Conservation (phyloP, 1,140 invertebrate genomes). For the Archegozetes longisetosus region DNA sequence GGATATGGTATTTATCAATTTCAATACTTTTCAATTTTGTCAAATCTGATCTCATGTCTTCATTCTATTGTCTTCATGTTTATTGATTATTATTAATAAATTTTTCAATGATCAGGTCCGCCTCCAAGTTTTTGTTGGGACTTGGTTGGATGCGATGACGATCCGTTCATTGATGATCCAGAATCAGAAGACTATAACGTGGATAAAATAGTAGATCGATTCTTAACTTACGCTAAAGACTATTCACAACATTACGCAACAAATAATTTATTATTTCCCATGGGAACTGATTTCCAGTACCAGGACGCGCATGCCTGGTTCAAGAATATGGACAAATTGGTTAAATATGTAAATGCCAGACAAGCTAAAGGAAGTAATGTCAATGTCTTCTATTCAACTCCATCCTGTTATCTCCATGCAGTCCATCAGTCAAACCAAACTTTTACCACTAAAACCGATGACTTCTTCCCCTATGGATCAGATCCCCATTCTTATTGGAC, state of each 20-base stretch:
- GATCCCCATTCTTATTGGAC: constrained; percentile 46
- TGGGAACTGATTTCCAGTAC: constrained; percentile 17
- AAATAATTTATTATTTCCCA: constrained; percentile 14
- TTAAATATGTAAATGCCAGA: constrained; percentile 39
- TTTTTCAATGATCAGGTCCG: background rate
- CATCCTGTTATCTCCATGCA: constrained; percentile 51
- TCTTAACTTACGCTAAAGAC: background rate
- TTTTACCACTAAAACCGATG: constrained; percentile 42
- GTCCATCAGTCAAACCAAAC: constrained; percentile 36
- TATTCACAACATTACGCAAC: constrained; percentile 3
- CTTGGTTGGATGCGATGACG: constrained; percentile 3
- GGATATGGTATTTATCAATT: constrained; percentile 29
- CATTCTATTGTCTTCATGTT: too few species aligned
- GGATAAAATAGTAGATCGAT: constrained; percentile 3
- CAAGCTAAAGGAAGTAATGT: constrained; percentile 26
- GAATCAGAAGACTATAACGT: constrained; percentile 16
- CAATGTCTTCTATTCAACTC: constrained; percentile 58
- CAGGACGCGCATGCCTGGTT: constrained; percentile 53
- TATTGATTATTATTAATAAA: background rate
- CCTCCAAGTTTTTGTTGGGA: constrained; percentile 8
- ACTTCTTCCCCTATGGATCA: constrained; percentile 64
- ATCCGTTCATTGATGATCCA: constrained; percentile 14
- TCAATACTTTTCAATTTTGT: too few species aligned
- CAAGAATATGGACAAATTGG: constrained; percentile 67
- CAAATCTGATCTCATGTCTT: too few species aligned